A percentile compares a stretch with the other conserved stretches of the same genome.
Conservation (phyloP, 2,113 vertebrate genomes). For the Ptilonorhynchus violaceus region DNA sequence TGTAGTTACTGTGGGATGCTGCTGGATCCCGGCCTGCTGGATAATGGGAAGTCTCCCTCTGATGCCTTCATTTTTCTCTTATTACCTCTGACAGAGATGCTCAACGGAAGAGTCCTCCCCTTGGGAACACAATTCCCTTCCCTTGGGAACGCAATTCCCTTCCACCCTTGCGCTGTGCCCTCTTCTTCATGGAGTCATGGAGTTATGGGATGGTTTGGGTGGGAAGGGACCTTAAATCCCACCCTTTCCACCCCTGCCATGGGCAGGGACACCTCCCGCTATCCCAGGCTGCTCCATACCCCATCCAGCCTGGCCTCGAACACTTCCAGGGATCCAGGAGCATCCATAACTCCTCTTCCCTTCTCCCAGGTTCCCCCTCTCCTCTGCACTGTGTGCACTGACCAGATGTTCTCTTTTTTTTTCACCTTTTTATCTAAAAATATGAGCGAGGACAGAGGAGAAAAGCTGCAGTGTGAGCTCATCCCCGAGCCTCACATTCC, state of each 20-base stretch:
- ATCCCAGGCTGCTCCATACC: rapidly evolving
- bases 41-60: not conserved
- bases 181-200: not conserved
- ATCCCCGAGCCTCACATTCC: not conserved
- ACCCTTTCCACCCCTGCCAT: not conserved
- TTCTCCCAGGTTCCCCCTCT: not conserved
- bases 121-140: not conserved
- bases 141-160: not conserved
- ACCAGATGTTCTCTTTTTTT: not conserved
- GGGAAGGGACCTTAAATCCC: not conserved
- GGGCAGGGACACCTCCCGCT: not conserved
- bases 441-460: rapidly evolving
- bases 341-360: not conserved
- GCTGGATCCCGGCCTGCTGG: not conserved
- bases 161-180: not conserved
- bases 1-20: not conserved
- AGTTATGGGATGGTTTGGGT: not conserved
- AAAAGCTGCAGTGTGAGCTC: not conserved
- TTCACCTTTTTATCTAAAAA: not conserved
- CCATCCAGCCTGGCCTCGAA: not conserved
- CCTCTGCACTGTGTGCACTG: not conserved
- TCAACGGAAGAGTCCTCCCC: not conserved
- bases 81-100: not conserved
- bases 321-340: not conserved
- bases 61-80: not conserved